Base-by-base conservation (phyloP, 2,888 invertebrate genomes). In the Temnothorax ravouxi region DNA sequence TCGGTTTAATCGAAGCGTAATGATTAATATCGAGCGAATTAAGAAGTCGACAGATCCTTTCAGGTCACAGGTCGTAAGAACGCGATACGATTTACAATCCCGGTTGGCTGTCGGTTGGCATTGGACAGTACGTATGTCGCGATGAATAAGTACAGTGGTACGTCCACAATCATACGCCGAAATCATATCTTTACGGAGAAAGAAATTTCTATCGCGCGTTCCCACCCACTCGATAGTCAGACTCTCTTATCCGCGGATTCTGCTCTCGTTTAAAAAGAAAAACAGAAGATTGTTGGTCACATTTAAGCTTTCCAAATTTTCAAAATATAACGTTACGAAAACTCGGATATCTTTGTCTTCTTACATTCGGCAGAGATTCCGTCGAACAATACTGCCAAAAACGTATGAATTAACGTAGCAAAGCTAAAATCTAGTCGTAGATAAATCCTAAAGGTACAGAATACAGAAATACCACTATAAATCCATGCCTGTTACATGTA, bases 381-480 rank as follows among this genome's bases (percentile, higher is more conserved):
- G 2, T 9, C 15, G 21, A 9, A 38, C 21, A 64, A 71, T 71
- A 71, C 41, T 71, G 52, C 56, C 72, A 54, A 41, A 54, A 41
- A 38, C 54, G 54, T 13, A 18, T 21, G 21, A 71, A 54, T 76
- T 56, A 69, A 56, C 56, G 15, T 47, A 34, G 66, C 54, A 11
- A n/a, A 47, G 44, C 71, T 80, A 71, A 80, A 71, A 38, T 61
- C 71, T 80, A 80, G 18, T 77, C 47, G 25, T 38, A 80, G 44
- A 56, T 80, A 71, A 71, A 61, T 38, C 47, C 21, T 80, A 80
- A 1, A 59, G n/a, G 9, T 56, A 79, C 15, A 79, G 71, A 71
- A 71, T 71, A 79, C 56, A 79, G 79, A 79, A 71, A 56, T 79
- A 79, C 71, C 79, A 59, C 79, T 83, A 47, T 52, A 64, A 50